Conservation (phyloP, 2,797 vertebrate genomes). For the Clarias platycephalus region DNA sequence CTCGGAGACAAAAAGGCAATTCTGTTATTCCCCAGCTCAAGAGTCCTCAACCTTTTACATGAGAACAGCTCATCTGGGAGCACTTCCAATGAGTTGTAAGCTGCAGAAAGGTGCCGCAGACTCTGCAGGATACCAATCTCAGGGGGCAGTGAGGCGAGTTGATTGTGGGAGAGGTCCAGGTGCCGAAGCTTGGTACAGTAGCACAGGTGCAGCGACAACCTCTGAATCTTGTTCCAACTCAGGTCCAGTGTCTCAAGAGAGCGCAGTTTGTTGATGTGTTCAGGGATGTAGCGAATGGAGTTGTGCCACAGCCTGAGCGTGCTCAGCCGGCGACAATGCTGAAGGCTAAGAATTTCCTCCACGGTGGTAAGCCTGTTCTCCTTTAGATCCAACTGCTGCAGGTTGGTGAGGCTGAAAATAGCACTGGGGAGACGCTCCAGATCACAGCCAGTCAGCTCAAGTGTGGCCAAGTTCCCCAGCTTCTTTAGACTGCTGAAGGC, state of each 20-base stretch:
- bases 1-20: slow-evolving; percentile 74
- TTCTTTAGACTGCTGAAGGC: slow-evolving; percentile 85
- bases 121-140: slow-evolving; percentile 82
- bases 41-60: slow-evolving; percentile 79
- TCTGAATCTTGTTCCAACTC: slow-evolving; percentile 83
- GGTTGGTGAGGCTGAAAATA: slow-evolving; percentile 80
- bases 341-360: slow-evolving; percentile 88
- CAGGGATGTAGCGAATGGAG: slow-evolving; percentile 82
- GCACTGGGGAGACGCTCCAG: slow-evolving; percentile 88
- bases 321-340: slow-evolving; percentile 83
- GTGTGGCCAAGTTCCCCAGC: slow-evolving; percentile 71
- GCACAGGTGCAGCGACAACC: slow-evolving; percentile 78
- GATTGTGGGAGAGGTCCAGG: slow-evolving; percentile 86
- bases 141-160: slow-evolving; percentile 75
- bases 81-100: slow-evolving; percentile 81
- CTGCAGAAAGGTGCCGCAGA: slow-evolving; percentile 80
- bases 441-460: slow-evolving; percentile 82
- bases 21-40: slow-evolving; percentile 80
- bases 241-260: slow-evolving; percentile 80
- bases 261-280: slow-evolving; percentile 84
- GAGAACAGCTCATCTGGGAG: slow-evolving; percentile 86
- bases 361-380: slow-evolving; percentile 85
- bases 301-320: slow-evolving; percentile 87
- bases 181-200: slow-evolving; percentile 80
- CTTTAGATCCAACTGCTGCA: slow-evolving; percentile 84